Conservation (phyloP, 2,113 vertebrate species). For the Gadus chalcogrammus region DNA sequence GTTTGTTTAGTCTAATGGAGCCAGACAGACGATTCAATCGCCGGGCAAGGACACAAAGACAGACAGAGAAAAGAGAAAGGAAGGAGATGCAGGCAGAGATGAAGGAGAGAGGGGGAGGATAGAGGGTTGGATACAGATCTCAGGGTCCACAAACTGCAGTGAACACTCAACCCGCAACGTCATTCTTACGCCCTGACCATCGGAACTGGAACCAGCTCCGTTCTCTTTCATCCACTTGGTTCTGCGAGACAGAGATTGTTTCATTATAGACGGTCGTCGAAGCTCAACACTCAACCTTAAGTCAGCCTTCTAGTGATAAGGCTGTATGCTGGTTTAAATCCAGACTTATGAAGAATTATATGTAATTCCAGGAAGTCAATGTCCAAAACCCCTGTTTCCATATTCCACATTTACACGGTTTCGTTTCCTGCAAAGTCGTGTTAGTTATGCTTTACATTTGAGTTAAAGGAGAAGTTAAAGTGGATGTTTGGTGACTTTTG, state of each 20-base stretch:
- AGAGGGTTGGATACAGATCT: constrained; percentile 1
- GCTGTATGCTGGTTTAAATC: too few relatives aligned
- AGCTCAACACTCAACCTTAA: too few relatives aligned
- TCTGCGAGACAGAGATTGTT: background rate
- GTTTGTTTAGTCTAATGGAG: constrained; percentile 57
- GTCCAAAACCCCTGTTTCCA: background rate
- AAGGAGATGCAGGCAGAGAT: constrained; percentile 17
- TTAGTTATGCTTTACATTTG: too few relatives aligned
- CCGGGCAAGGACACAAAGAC: constrained; percentile 30
- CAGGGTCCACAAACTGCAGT: background rate
- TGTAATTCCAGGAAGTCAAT: background rate
- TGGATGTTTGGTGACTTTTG: too few relatives aligned
- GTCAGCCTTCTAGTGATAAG: too few relatives aligned
- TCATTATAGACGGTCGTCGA: background rate
- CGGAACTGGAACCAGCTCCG: too few relatives aligned
- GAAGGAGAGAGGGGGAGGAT: background rate
- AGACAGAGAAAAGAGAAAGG: background rate
- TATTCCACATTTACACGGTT: background rate
- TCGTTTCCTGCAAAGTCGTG: background rate
- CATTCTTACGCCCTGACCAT: background rate
- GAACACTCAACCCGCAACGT: background rate
- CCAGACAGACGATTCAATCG: constrained; percentile 45
- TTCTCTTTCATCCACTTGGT: too few relatives aligned
- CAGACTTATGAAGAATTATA: too few relatives aligned
- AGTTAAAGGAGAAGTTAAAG: too few relatives aligned